Base-by-base conservation (phyloP, 2,888 invertebrate species). In the Chymomyza amoena region DNA sequence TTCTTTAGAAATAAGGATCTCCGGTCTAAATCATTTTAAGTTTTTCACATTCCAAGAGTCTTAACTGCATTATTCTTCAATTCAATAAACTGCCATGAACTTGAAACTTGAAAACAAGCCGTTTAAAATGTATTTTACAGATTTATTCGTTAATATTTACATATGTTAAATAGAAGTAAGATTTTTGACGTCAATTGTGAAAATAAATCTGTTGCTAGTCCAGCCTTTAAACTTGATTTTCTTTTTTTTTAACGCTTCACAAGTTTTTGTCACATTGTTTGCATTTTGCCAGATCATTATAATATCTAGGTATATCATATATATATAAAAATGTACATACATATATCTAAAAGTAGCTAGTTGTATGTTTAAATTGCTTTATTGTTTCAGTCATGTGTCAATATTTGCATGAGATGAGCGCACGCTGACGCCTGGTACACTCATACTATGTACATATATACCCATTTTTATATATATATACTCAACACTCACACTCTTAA, bases 361-460 rank as follows among this genome's bases (percentile, higher is more conserved):
- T 45, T 45, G 39, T 45, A 45, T 45, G 39, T 45, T 45, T 45
- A 45, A 18, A 15, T 54, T 54, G 54, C 6, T 20, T 54, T 20
- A 20, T 76, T 76, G 76, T 61, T 64, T 52, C 52, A 57, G 50
- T 59, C 72, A 61, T 20, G 51, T 75, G 50, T 61, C 63, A 71
- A 75, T 75, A 76, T 75, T 75, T 76, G 51, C 71, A 39, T 71
- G 54, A 62, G 66, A 64, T 71, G 57, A 76, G 76, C 66, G 66
- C 54, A 62, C 63, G 73, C 76, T 65, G 28, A 45, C 45, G 45
- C 61, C 16, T 54, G 36, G 16, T 51, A 45, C n/a, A 64, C 32
- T 25, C 15, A 51, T 51, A 6, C 51, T 20, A 16, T 13, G 51
- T 13, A 51, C 6, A 16, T 13, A 51, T 13, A 16, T n/a, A 1